Evolutionary conservation across 92 coral and sea anemone species (phyloP), one percentile per base, ranked within the genome.

Genomic region (Bergia sp.): DNA sequence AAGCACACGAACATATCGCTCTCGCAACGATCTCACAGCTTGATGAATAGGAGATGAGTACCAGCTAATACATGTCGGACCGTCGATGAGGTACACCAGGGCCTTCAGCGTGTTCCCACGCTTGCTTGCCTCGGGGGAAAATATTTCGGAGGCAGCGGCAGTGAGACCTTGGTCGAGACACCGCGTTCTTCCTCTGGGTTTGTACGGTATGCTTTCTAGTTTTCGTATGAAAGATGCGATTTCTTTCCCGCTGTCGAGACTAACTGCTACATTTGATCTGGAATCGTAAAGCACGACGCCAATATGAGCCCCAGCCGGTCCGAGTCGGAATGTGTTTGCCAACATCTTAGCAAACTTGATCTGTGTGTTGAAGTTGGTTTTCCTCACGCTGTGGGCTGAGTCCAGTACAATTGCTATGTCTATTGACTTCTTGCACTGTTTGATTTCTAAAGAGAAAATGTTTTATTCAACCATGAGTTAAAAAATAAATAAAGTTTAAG

Each of bases 361-460:
- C 44, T 82, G 86, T 72, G 23, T 82, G 58, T 44, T 40, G 61
- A 82, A 82, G 76, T 82, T 43, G n/a, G 37, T 42, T n/a, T 41
- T 76, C 13, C 86, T 21, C 18, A 66, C 23, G 42, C 61, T 66
- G 23, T 45, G 7, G 16, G 76, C 76, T 1, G 16, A 21, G 37
- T 82, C 86, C 23, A 82, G 12, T n/a, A 82, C 61, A 43, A 82
- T 23, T n/a, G 86, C 86, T 15, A 82, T 82, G 58, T 82, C 86
- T 8, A 82, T 82, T 77, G 45, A 21, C 55, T 82, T n/a, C 41
- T 41, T 65, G 47, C 86, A 82, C 49, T 64, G 86, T 23, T 82
- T 66, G 57, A 82, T 66, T 42, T 82, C 86, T 82, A 10, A 82
- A 65, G 42, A 66, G 36, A 82, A 79, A 61, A 10, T 11, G 58